Percentiles rank a stretch among this genome's conserved stretches.
phyloP scores from a whole-genome alignment of 2,113 vertebrate species.

The Phycodurus eques region DNA sequence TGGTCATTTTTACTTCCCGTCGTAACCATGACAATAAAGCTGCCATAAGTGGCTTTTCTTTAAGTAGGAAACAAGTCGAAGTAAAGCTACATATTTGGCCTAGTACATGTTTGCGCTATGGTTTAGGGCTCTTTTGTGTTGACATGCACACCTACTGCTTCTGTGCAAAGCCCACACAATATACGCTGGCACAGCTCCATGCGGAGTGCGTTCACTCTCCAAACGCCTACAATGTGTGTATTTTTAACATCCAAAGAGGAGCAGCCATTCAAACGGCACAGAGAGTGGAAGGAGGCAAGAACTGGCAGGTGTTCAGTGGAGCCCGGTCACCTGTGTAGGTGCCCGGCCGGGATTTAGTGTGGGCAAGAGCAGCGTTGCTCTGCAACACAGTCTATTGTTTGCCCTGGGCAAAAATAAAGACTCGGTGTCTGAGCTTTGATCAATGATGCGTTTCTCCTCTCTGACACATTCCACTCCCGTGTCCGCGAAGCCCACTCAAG shows the following conservation, averaged over 20 bases:
- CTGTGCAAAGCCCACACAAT: constrained; percentile 26
- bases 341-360: constrained; percentile 46
- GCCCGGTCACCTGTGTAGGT: constrained; percentile 67
- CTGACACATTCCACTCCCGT: constrained; percentile 69
- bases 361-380: constrained; percentile 41
- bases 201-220: constrained; percentile 28
- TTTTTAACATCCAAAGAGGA: constrained; percentile 39
- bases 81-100: background rate
- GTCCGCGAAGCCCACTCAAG: constrained; percentile 70
- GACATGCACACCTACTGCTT: background rate
- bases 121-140: background rate
- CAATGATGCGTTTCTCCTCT: constrained; percentile 62
- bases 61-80: background rate
- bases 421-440: constrained; percentile 58
- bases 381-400: constrained; percentile 38
- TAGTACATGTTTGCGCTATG: too few relatives aligned
- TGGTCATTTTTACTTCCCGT: background rate
- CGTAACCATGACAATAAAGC: background rate
- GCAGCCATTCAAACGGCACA: constrained; percentile 44
- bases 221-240: constrained; percentile 51
- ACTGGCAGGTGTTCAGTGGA: constrained; percentile 53
- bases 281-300: constrained; percentile 47
- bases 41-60: background rate
- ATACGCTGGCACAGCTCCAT: constrained; percentile 18
- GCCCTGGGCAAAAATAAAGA: constrained; percentile 42